A percentile compares a stretch with the other conserved stretches of the same genome.
Evolutionary conservation across 2,113 vertebrate species (phyloP).

Genomic region (Anguilla rostrata): DNA sequence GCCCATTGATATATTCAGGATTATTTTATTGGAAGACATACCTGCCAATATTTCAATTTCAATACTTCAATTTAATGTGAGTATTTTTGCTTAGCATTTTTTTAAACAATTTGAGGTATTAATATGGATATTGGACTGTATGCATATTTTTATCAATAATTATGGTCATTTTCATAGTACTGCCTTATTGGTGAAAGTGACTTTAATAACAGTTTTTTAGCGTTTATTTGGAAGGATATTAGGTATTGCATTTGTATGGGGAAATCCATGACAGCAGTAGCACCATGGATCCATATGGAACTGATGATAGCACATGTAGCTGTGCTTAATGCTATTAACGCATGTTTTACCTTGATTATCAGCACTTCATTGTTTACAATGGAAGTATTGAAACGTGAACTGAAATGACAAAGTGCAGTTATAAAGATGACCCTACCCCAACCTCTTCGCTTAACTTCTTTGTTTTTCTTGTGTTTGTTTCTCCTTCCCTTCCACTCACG

Average conservation of each 20-base stretch:
- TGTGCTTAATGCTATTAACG: not conserved
- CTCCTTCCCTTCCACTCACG: not conserved
- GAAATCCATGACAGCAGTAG: not conserved
- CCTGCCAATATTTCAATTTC: not conserved
- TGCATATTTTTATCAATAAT: not conserved
- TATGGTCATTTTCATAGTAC: not conserved
- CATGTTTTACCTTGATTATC: not conserved
- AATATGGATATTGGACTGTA: not conserved
- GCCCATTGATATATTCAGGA: not conserved
- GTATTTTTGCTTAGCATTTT: not conserved
- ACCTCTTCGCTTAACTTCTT: not conserved
- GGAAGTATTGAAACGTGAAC: not conserved
- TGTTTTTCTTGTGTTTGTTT: not conserved
- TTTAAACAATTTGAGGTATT: too few relatives aligned
- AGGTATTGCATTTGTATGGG: not conserved
- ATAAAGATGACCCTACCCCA: not conserved
- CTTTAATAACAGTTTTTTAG: not conserved
- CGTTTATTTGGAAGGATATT: not conserved
- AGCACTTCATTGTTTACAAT: not conserved
- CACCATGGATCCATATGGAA: not conserved
- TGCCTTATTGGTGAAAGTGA: not conserved
- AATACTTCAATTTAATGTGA: too few relatives aligned
- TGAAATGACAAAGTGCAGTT: slow-evolving; percentile 3
- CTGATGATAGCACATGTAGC: not conserved
- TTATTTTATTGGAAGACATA: not conserved